Conservation (phyloP, 1,140 invertebrate genomes). For the Diabrotica undecimpunctata region DNA sequence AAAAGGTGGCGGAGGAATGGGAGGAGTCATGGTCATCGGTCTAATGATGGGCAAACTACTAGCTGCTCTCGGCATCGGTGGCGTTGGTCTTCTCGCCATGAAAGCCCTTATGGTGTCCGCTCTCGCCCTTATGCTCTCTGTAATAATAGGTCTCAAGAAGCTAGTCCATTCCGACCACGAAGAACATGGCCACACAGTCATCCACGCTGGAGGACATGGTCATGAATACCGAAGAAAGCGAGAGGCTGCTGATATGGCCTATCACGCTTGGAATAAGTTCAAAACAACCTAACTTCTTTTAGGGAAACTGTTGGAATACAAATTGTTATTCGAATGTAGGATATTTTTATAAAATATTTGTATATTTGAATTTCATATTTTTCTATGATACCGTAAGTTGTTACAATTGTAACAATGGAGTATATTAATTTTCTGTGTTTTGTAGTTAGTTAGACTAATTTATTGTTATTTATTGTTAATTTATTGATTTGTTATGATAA, state of each 20-base stretch:
- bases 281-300: conserved; percentile 27
- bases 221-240: conserved; percentile 58
- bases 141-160: conserved; percentile 69
- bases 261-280: conserved; percentile 54
- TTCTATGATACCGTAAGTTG: too few species aligned
- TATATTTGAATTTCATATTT: too few species aligned
- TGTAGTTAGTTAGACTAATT: too few species aligned
- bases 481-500: too few species aligned
- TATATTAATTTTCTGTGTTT: too few species aligned
- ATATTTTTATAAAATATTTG: too few species aligned
- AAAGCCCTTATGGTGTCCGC: conserved; percentile 66
- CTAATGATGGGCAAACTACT: conserved; percentile 73
- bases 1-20: conserved; percentile 37
- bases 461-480: too few species aligned
- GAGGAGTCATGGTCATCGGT: conserved; percentile 59
- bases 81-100: conserved; percentile 67
- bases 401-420: too few species aligned
- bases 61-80: conserved; percentile 67
- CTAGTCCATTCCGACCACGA: conserved; percentile 59
- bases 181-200: conserved; percentile 49
- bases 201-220: conserved; percentile 54
- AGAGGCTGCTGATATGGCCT: conserved; percentile 53
- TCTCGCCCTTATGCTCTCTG: conserved; percentile 67
- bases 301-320: too few species aligned
- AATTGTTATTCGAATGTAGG: too few species aligned